These are phyloP conservation scores for Scaptomyza parva DNA, from an alignment of 2,888 invertebrate genomes.

Conservation along the genomic window DNA sequence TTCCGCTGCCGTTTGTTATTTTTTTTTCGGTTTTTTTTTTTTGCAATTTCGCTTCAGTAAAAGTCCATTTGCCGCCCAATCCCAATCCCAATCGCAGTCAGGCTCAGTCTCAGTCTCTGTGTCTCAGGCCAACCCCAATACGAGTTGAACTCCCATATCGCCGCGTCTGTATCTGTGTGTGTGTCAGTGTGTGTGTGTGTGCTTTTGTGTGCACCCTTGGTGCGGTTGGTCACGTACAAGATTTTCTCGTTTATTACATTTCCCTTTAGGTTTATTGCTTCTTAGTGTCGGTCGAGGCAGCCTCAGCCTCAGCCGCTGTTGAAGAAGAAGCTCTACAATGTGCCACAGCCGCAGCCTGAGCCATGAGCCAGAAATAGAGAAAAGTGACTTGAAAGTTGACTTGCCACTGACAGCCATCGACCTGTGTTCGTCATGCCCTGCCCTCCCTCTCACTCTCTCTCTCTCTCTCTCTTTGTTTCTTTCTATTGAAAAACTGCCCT, in stretches of 20 bases:
- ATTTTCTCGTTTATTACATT: slow-evolving; percentile 84
- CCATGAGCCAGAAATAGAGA: slow-evolving; percentile 46
- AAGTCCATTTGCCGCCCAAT: slow-evolving; percentile 71
- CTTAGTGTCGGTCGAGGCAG: slow-evolving; percentile 74
- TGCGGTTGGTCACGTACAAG: slow-evolving; percentile 84
- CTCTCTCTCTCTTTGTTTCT: not conserved
- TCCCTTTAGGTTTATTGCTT: slow-evolving; percentile 84
- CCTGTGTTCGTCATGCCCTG: slow-evolving; percentile 71
- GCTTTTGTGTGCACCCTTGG: slow-evolving; percentile 65
- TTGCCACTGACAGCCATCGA: slow-evolving; percentile 78
- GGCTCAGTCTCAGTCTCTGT: too few relatives aligned
- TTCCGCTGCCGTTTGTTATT: slow-evolving; percentile 54
- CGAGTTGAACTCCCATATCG: slow-evolving; percentile 9
- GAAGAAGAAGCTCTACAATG: slow-evolving; percentile 61
- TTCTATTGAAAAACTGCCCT: slow-evolving; percentile 16
- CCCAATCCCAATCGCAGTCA: slow-evolving; percentile 30
- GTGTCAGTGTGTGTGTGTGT: slow-evolving; percentile 13
- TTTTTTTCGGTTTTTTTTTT: slow-evolving; percentile 43
- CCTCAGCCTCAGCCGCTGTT: slow-evolving; percentile 42
- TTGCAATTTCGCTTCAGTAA: slow-evolving; percentile 66
- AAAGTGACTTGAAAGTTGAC: slow-evolving; percentile 72
- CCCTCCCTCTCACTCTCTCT: slow-evolving; percentile 18
- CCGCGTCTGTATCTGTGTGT: slow-evolving; percentile 14
- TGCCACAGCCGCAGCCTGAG: slow-evolving; percentile 45
- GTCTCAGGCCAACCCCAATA: slow-evolving; percentile 64